Percentiles rank a stretch among this genome's conserved stretches.
These are phyloP conservation scores for Paracentrotus lividus DNA, from an alignment of 53 echinoderm and acorn worm species.

Conservation along the genomic window DNA sequence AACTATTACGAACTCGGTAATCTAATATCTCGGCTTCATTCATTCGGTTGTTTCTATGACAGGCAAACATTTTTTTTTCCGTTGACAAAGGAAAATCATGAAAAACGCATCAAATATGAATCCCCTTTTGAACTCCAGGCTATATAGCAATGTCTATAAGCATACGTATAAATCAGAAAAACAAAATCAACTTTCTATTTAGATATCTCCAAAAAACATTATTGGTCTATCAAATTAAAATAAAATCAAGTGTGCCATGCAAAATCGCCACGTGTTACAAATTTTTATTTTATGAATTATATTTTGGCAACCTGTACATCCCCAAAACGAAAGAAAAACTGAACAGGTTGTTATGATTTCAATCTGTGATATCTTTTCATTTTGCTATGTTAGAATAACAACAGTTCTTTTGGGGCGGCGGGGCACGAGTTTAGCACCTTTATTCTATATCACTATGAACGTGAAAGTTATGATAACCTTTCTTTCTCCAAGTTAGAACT, in stretches of 20 bases:
- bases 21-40: no score
- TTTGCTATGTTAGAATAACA: not conserved
- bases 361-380: not conserved
- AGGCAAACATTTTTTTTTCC: no score
- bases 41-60: no score
- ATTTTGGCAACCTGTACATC: not conserved
- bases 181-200: not conserved
- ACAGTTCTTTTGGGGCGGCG: not conserved
- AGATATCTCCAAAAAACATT: no score
- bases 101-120: no score
- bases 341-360: conserved; percentile 18
- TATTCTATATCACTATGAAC: not conserved
- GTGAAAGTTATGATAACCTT: conserved; percentile 36
- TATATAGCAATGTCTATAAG: not conserved
- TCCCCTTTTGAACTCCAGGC: no score
- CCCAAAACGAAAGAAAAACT: not conserved
- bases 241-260: not conserved
- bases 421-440: not conserved
- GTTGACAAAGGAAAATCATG: no score
- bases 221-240: not conserved
- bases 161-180: not conserved
- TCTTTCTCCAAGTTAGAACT: not conserved
- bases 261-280: not conserved
- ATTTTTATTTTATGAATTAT: no score
- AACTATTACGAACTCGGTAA: no score